Percentiles rank a stretch among this genome's conserved stretches.
phyloP scores from a whole-genome alignment of 2,113 vertebrate species.

The Panthera leo region DNA sequence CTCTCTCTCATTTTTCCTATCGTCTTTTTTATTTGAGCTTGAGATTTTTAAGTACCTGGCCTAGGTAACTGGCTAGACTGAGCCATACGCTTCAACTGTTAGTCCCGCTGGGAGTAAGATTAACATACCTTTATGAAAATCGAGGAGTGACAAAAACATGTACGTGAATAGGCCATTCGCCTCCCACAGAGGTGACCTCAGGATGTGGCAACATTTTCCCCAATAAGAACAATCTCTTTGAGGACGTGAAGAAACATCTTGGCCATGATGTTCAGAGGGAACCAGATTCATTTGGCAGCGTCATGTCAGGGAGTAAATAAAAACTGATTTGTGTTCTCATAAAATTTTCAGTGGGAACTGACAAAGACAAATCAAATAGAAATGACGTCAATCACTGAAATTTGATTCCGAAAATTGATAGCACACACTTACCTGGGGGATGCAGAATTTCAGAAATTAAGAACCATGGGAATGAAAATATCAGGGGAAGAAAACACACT shows the following conservation, averaged over 20 bases:
- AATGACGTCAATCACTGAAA: background rate
- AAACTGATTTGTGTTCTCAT: background rate
- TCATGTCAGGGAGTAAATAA: background rate
- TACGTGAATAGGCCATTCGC: background rate
- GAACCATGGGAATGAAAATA: background rate
- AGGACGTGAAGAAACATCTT: background rate
- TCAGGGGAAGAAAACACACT: background rate
- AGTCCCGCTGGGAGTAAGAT: background rate
- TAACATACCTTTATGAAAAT: background rate
- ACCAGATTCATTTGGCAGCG: background rate
- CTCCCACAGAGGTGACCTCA: background rate
- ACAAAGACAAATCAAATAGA: background rate
- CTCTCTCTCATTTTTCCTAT: background rate
- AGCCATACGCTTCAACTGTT: background rate
- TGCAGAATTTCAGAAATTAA: background rate
- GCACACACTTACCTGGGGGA: background rate
- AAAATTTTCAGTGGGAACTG: background rate
- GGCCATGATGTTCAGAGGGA: background rate
- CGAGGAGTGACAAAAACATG: background rate
- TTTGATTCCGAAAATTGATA: conserved; percentile 2
- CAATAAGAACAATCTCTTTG: background rate
- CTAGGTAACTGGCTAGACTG: background rate
- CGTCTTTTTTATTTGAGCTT: background rate
- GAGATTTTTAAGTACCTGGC: background rate
- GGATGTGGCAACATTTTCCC: background rate